Base-by-base conservation (phyloP, 2,888 invertebrate genomes). In the Andrena camellia region DNA sequence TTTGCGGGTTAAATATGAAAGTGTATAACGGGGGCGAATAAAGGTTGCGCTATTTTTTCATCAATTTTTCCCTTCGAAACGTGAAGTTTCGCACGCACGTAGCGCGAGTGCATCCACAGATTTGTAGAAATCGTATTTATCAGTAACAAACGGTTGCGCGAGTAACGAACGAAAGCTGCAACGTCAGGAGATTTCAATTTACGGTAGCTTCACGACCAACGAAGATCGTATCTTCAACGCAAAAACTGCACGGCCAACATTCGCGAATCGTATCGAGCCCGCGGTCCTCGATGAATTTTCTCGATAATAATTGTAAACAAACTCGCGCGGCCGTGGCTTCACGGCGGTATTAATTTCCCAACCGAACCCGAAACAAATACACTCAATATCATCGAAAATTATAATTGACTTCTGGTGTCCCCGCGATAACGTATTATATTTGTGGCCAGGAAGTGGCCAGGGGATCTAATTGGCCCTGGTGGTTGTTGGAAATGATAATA, bases 261-360 rank as follows among this genome's bases (percentile, higher is more conserved):
- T 62, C 68, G 73, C 68, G 77, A 48, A 64, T 78, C 64, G 52
- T 67, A 77, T 71, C 77, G 69, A 52, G 64, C 66, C 52, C n/a
- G 74, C 63, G 60, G 60, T 59, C 57, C 63, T 57, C 74, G 77
- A 86, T 80, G 71, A 76, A 76, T 83, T 72, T 77, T 72, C 71
- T 69, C 81, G 85, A 85, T 86, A 85, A 77, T 85, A 83, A 83
- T 77, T 85, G 60, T 82, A 71, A 80, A 81, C 75, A 81, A 74
- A 81, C 74, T 52, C 50, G 60, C 52, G 35, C 50, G n/a, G 35
- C n/a, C 62, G n/a, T 52, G 31, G 78, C 52, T 8, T 60, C 17
- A 23, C 31, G 29, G 33, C 17, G 70, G 71, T 78, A 80, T 80
- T 78, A 71, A 80, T 78, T 80, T 78, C 52, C 42, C 59, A 17